Percentiles rank a stretch among this genome's conserved stretches.
Evolutionary conservation across 2,888 invertebrate species (phyloP).

Genomic region (Alloplasta piceator): DNA sequence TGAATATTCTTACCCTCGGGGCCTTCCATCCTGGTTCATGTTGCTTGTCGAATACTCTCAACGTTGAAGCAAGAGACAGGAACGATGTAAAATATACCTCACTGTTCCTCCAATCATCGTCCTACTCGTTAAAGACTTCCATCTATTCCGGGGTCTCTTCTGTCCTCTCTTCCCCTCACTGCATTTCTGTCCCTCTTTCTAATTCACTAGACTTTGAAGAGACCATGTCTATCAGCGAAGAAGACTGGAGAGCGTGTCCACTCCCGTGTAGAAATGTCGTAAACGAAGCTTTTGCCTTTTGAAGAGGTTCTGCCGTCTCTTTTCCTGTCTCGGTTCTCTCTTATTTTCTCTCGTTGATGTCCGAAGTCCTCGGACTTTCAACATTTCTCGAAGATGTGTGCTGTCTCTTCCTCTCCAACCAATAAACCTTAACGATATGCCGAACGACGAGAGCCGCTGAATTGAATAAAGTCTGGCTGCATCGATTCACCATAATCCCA

Average conservation of each 20-base stretch:
- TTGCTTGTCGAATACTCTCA: constrained; percentile 20
- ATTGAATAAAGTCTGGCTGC: constrained; percentile 26
- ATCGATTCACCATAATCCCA: constrained; percentile 8
- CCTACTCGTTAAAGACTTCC: constrained; percentile 72
- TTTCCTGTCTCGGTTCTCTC: constrained; percentile 41
- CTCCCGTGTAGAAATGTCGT: constrained; percentile 54
- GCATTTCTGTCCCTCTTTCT: constrained; percentile 7
- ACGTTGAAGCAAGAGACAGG: constrained; percentile 27
- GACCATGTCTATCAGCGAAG: constrained; percentile 49
- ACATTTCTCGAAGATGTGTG: constrained; percentile 32
- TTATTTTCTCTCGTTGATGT: neutral
- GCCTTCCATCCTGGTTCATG: constrained; percentile 8
- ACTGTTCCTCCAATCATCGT: constrained; percentile 71
- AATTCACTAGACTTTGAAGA: constrained; percentile 43
- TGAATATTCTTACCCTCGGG: constrained; percentile 9
- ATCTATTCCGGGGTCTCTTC: constrained; percentile 66
- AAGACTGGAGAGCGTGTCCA: constrained; percentile 33
- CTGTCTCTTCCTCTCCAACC: constrained; percentile 6
- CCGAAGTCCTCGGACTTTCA: constrained; percentile 21
- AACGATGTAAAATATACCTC: constrained; percentile 35
- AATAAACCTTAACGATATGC: constrained; percentile 40
- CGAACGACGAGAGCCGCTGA: constrained; percentile 27
- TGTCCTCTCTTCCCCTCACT: constrained; percentile 24
- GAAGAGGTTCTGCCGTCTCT: constrained; percentile 48
- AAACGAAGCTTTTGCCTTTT: constrained; percentile 63